These are phyloP conservation scores for Toxotes lorentzi DNA, from an alignment of 2,797 vertebrate genomes.

Conservation along the genomic window DNA sequence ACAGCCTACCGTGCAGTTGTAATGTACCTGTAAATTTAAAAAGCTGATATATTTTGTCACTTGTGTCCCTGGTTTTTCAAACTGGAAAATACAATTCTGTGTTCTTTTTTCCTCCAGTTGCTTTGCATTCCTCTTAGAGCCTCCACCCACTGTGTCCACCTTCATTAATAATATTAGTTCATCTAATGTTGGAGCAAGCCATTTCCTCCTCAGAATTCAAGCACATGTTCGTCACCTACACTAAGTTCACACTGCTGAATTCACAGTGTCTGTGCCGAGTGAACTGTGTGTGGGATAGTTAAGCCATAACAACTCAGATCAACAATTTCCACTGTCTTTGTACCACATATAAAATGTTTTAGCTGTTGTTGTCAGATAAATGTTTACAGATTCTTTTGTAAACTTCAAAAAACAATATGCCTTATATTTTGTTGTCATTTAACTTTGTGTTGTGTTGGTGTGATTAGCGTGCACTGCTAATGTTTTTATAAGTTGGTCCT, in stretches of 20 bases:
- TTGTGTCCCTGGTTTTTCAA: not conserved
- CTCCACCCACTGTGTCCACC: not conserved
- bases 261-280: not conserved
- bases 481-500: constrained; percentile 12
- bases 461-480: constrained; percentile 18
- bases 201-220: constrained; percentile 5
- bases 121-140: constrained; percentile 5
- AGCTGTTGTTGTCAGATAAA: constrained; percentile 77
- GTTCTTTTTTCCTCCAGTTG: not conserved
- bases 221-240: constrained; percentile 8
- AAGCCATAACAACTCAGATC: constrained; percentile 9
- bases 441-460: constrained; percentile 40
- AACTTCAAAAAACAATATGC: constrained; percentile 49
- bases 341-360: constrained; percentile 56
- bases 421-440: constrained; percentile 51
- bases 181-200: constrained; percentile 1
- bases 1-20: not conserved
- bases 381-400: constrained; percentile 63
- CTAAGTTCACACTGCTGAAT: not conserved
- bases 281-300: not conserved
- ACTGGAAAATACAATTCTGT: not conserved
- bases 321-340: constrained; percentile 23
- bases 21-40: not conserved
- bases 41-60: not conserved
- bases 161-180: not conserved